Percentiles rank a stretch among this genome's conserved stretches.
These are phyloP conservation scores for Magallana gigas DNA, from an alignment of 1,140 invertebrate species.

Conservation along the genomic window DNA sequence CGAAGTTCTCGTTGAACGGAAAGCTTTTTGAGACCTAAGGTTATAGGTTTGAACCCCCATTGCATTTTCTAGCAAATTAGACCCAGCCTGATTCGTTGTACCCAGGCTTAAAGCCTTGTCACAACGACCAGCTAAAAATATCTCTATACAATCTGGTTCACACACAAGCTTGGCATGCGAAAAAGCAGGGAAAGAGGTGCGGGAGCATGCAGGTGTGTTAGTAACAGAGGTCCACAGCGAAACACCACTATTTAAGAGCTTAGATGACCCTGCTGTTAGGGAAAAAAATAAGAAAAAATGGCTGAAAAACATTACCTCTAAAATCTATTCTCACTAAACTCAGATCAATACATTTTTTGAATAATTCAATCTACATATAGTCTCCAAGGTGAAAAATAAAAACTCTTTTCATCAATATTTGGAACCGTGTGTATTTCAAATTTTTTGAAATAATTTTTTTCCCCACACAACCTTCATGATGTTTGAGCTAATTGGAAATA, in stretches of 20 bases:
- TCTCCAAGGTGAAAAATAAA: too few species aligned
- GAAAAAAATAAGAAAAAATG: neutral
- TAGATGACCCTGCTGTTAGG: constrained; percentile 29
- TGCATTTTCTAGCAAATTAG: constrained; percentile 24
- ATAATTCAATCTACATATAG: too few species aligned
- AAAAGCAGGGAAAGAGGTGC: constrained; percentile 3
- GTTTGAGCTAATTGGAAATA: too few species aligned
- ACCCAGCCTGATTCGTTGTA: constrained; percentile 22
- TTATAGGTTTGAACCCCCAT: constrained; percentile 23
- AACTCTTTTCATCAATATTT: too few species aligned
- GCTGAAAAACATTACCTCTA: too few species aligned
- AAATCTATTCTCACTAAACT: too few species aligned
- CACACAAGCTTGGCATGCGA: constrained; percentile 54
- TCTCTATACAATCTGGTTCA: constrained; percentile 53
- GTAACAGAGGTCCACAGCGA: constrained; percentile 25
- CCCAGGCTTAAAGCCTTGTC: constrained; percentile 24
- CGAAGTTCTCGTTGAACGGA: neutral
- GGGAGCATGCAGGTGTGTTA: constrained; percentile 34
- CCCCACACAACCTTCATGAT: too few species aligned
- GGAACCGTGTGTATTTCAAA: too few species aligned
- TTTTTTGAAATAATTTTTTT: too few species aligned
- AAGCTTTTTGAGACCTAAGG: neutral
- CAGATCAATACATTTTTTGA: too few species aligned
- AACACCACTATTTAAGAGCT: constrained; percentile 34
- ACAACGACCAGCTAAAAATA: constrained; percentile 44